phyloP scores from a whole-genome alignment of 2,888 invertebrate genomes.

The Geophilus truncorum region DNA sequence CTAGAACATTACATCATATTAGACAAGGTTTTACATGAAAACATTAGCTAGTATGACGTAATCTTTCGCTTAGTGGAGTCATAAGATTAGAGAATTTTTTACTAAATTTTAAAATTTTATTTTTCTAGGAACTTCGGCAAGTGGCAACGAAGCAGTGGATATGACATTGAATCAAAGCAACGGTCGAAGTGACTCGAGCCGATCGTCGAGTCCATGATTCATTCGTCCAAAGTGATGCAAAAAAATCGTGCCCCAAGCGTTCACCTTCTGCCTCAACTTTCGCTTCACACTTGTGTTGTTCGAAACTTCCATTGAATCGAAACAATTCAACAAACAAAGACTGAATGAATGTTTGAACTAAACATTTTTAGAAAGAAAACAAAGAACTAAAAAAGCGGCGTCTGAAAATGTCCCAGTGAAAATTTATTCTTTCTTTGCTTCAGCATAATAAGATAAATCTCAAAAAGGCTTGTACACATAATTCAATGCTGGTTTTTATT shows the following conservation, averaged over 20 bases:
- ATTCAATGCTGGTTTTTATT: background rate
- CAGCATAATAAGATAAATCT: background rate
- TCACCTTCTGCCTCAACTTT: background rate
- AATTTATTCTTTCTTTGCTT: background rate
- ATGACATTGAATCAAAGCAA: conserved; percentile 23
- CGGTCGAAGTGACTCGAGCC: background rate
- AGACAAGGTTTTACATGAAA: too few relatives aligned
- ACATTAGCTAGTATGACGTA: too few relatives aligned
- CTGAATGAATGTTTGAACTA: too few relatives aligned
- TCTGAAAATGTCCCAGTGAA: background rate
- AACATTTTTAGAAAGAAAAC: too few relatives aligned
- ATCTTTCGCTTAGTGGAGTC: too few relatives aligned
- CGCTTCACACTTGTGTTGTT: background rate
- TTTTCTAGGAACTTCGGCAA: background rate
- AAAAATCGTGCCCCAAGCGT: background rate
- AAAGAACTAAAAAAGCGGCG: background rate
- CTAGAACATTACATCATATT: too few relatives aligned
- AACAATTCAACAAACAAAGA: background rate
- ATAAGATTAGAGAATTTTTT: too few relatives aligned
- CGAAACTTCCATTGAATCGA: background rate
- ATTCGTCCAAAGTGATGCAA: background rate
- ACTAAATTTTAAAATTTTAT: background rate
- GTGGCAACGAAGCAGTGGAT: conserved; percentile 27
- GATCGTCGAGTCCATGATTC: background rate
- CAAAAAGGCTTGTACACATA: background rate